phyloP scores from a whole-genome alignment of 2,888 invertebrate genomes.

The Tachina lurida region DNA sequence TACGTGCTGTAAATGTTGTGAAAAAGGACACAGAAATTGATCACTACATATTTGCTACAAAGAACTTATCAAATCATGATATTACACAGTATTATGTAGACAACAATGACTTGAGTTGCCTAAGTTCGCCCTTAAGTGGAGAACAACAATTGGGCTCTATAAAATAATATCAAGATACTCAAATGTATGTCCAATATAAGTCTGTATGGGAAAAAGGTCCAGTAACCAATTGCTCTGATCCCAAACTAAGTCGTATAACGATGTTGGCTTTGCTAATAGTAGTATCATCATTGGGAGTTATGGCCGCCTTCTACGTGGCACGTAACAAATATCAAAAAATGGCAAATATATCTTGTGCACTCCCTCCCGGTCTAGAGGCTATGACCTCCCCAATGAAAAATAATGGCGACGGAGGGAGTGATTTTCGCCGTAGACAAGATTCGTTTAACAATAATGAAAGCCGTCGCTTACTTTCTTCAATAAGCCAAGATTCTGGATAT shows the following conservation, averaged over 20 bases:
- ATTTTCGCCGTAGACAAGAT: conserved; percentile 72
- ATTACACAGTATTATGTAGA: conserved; percentile 33
- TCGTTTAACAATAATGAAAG: conserved; percentile 73
- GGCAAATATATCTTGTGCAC: conserved; percentile 74
- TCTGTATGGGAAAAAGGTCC: conserved; percentile 71
- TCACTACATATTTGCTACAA: conserved; percentile 71
- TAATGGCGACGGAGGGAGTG: conserved; percentile 62
- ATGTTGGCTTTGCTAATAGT: conserved; percentile 70
- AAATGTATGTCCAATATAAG: conserved; percentile 67
- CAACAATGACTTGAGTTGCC: conserved; percentile 70
- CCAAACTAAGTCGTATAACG: conserved; percentile 62
- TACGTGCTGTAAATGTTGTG: conserved; percentile 77
- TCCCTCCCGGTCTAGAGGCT: conserved; percentile 74
- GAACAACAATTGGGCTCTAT: conserved; percentile 39
- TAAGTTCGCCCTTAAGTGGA: conserved; percentile 35
- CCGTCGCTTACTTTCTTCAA: conserved; percentile 73
- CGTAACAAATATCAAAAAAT: conserved; percentile 74
- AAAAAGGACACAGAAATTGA: conserved; percentile 71
- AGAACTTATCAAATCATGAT: conserved; percentile 57
- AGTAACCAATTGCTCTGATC: conserved; percentile 60
- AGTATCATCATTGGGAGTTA: conserved; percentile 62
- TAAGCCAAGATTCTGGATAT: conserved; percentile 73
- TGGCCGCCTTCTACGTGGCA: conserved; percentile 71
- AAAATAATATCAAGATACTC: conserved; percentile 34
- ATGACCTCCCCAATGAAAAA: conserved; percentile 65